Conservation (phyloP, 2,888 invertebrate genomes). For the Abscondita cerata region DNA sequence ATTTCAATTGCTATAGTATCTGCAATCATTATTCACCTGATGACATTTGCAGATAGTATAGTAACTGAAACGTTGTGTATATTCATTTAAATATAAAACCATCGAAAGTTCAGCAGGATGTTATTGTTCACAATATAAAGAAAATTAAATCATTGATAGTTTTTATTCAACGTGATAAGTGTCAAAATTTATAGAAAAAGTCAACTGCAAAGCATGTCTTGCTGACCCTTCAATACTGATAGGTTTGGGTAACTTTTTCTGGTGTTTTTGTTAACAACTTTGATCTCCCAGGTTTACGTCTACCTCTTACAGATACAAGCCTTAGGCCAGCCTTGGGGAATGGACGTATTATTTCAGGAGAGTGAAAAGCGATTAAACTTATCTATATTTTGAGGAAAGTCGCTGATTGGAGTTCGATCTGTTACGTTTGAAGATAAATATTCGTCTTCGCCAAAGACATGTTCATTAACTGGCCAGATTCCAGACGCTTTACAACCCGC, state of each 20-base stretch:
- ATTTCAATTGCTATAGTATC: too few species aligned
- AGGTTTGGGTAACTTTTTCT: constrained; percentile 1
- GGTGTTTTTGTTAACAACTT: neutral
- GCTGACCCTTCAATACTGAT: neutral
- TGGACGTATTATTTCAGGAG: constrained; percentile 2
- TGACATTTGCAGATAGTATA: too few species aligned
- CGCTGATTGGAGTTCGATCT: neutral
- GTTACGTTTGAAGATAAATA: neutral
- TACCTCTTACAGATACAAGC: neutral
- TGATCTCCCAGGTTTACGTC: neutral
- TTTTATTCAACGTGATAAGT: neutral
- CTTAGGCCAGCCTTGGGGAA: neutral
- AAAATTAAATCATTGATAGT: neutral
- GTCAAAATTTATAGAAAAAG: neutral
- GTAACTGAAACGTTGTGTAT: too few species aligned
- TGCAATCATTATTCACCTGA: too few species aligned
- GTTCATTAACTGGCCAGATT: neutral
- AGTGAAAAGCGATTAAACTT: neutral
- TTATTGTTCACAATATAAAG: too few species aligned
- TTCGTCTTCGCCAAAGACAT: neutral
- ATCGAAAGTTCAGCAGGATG: too few species aligned
- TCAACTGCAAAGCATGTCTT: neutral
- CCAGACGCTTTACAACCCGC: neutral
- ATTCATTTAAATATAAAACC: too few species aligned
- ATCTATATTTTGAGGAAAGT: neutral